Base-by-base conservation (phyloP, 2,113 vertebrate genomes). In the Anoplopoma fimbria region DNA sequence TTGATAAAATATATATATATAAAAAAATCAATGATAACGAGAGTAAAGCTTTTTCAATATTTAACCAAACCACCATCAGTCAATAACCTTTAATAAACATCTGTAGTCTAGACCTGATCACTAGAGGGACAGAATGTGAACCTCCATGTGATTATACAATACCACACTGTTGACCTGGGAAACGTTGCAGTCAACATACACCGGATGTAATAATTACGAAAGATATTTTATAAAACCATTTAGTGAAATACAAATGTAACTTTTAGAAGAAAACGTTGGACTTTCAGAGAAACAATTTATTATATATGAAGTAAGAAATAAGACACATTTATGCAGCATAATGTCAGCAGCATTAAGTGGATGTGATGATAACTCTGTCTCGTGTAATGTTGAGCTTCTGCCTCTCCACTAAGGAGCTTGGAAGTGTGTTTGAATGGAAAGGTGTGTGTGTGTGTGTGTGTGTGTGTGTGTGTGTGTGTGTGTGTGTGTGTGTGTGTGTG, bases 401-500 rank as follows among this genome's bases (percentile, higher is more conserved):
- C 57, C 42, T 51, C 17, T 67, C 4, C 4, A 36, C 29, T 25
- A 34, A 62, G 31, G 31, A 51, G 42, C 23, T 63, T 12, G 40
- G 38, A 74, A 74, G 58, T 74, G 71, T 23, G 15, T 60, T 45
- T 74, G 57, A 47, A 74, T 2, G 25, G 13, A n/a, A 7, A 23
- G 12, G n/a, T 27, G 53, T 57, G 23, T 57, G 55, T 29, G 27
- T 29, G 27, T 29, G 27, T 29, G 23, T 9, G 23, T 36, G 19
- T 25, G 36, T 65, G 36, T 65, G 62, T 40, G n/a, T 65, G 34
- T 17, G 60, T 21, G 61, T 33, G 31, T 64, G 31, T 38, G 58
- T 49, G 29, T 75, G 58, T 36, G n/a, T 40, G 31, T 75, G 31
- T 75, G 60, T 75, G 61, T 75, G 25, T 68, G 27, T 29, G 23